A percentile compares a stretch with the other conserved stretches of the same genome.
These are phyloP conservation scores for Graphium colonna DNA, from an alignment of 2,888 invertebrate genomes.

Conservation along the genomic window DNA sequence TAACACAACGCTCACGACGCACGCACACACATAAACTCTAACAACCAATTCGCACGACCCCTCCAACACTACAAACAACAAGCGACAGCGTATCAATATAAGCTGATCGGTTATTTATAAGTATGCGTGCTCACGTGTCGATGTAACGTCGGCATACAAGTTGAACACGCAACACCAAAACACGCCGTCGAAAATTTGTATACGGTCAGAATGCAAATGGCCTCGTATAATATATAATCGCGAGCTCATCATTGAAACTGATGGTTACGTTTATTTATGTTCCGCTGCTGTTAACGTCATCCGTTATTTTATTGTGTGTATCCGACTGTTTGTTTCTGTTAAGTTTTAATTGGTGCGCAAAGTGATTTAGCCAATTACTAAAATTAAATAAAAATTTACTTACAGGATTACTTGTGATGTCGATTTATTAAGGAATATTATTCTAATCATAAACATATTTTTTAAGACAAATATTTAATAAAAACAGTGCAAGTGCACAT, in stretches of 20 bases:
- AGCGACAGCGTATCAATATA: constrained; percentile 34
- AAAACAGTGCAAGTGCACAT: no score
- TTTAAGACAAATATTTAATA: no score
- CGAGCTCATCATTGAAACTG: constrained; percentile 7
- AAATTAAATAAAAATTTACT: neutral
- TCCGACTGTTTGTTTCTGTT: no score
- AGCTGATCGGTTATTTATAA: constrained; percentile 26
- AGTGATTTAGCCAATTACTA: neutral
- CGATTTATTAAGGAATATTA: no score
- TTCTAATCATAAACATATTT: no score
- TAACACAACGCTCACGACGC: constrained; percentile 68
- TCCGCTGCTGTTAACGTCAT: neutral
- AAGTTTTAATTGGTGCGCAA: neutral
- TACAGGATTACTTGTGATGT: constrained; percentile 7
- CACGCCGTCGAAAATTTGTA: constrained; percentile 62
- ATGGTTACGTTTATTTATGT: constrained; percentile 20
- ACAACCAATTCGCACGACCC: constrained; percentile 10
- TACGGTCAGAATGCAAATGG: constrained; percentile 41
- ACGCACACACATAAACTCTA: constrained; percentile 22
- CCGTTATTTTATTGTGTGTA: neutral
- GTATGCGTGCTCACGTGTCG: constrained; percentile 8
- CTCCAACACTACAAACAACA: no score
- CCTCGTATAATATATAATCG: constrained; percentile 9
- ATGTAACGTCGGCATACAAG: constrained; percentile 38
- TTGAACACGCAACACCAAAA: constrained; percentile 68